Evolutionary conservation across 1,140 invertebrate species (phyloP).

Genomic region (Lysiphlebus fabarum): DNA sequence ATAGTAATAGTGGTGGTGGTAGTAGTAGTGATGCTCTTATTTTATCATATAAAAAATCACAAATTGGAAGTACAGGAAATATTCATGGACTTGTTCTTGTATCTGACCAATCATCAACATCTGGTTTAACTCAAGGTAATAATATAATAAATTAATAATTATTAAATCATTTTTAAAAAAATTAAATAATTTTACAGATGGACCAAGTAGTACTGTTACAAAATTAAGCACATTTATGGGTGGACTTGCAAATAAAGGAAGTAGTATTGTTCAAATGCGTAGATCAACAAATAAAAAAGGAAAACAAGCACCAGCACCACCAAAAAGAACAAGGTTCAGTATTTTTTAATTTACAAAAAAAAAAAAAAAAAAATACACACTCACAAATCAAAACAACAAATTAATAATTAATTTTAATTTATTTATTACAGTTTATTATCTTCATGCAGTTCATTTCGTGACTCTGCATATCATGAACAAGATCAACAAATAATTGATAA

Average conservation of each 20-base stretch:
- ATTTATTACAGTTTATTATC: slow-evolving; percentile 66
- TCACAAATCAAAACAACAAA: slow-evolving; percentile 5
- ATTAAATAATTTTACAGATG: slow-evolving; percentile 48
- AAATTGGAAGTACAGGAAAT: slow-evolving; percentile 64
- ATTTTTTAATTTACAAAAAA: slow-evolving; percentile 19
- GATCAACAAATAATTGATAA: slow-evolving; percentile 48
- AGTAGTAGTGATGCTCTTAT: slow-evolving; percentile 57
- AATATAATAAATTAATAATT: slow-evolving; percentile 4
- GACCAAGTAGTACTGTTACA: slow-evolving; percentile 53
- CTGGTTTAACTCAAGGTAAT: slow-evolving; percentile 43
- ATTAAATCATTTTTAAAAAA: slow-evolving; percentile 13
- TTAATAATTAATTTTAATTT: slow-evolving; percentile 15
- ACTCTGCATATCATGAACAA: slow-evolving; percentile 61
- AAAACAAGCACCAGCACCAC: slow-evolving; percentile 91
- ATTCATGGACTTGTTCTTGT: slow-evolving; percentile 62
- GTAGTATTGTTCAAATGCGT: slow-evolving; percentile 74
- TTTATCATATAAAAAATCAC: slow-evolving; percentile 67
- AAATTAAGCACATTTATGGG: slow-evolving; percentile 69
- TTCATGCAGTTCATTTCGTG: slow-evolving; percentile 80
- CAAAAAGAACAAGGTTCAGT: slow-evolving; percentile 83
- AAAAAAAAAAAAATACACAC: slow-evolving; percentile 11
- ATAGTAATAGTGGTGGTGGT: too few species aligned
- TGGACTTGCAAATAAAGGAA: slow-evolving; percentile 57
- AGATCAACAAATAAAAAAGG: slow-evolving; percentile 83
- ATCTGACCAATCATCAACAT: slow-evolving; percentile 53